Base-by-base conservation (phyloP, 2,797 vertebrate species). In the Cebuella pygmaea region DNA sequence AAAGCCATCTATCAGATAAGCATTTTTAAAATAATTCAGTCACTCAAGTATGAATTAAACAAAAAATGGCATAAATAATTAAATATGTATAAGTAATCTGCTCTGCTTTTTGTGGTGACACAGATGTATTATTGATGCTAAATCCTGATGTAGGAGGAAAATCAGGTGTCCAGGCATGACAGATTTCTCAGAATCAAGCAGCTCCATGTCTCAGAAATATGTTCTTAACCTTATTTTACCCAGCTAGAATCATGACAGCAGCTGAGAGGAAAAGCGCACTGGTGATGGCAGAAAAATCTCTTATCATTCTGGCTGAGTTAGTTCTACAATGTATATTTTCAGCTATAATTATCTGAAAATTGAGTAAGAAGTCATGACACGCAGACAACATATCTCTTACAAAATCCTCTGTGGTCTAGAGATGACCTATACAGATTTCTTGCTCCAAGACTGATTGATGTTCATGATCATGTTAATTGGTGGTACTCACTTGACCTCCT, bases 331-430 rank as follows among this genome's bases (percentile, higher is more conserved):
- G 39, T 30, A 12, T 36, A 78, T 59, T 92, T 61, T 85, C 78
- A 55, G 83, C 26, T 72, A 52, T 55, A 88, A 72, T 94, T 85
- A 90, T 90, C 50, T 84, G 61, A 92, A 89, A 72, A 36, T 61
- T 96, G 81, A 94, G 70, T 84, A 91, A 84, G 55, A 94, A 94
- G 86, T 93, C 74, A 75, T 61, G 96, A 93, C 92, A 95, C 74
- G 17, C 48, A 97, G 93, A 95, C 30, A 93, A 88, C 39, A 41
- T 90, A 88, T 92, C 86, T 95, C 59, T 95, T 93, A 64, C 22
- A 93, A 88, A 97, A 83, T 88, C 72, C 15, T 78, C 30, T 48
- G 55, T 78, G 76, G 27, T 97, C 75, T 93, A 96, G 81, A 93
- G n/a, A 39, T 13, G 39, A 39, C 20, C n/a, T 93, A 52, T n/a